Evolutionary conservation across 2,888 invertebrate species (phyloP).

Genomic region (Hyposoter dolosus): DNA sequence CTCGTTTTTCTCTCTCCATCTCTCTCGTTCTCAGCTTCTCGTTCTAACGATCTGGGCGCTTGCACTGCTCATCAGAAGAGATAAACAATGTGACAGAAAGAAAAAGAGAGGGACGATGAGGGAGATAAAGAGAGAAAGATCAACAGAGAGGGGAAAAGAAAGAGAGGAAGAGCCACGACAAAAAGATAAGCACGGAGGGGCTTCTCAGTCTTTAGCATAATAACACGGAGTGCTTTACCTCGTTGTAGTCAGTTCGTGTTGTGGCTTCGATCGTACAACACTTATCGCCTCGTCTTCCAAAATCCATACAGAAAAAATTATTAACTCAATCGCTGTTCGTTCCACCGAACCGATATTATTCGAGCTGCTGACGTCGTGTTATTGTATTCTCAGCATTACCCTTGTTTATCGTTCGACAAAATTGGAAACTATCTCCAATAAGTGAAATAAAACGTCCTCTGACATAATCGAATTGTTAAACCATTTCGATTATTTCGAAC

Average conservation of each 20-base stretch:
- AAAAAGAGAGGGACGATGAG: slow-evolving; percentile 25
- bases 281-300: slow-evolving; percentile 72
- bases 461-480: slow-evolving; percentile 27
- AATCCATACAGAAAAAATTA: slow-evolving; percentile 26
- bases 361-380: slow-evolving; percentile 11
- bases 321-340: slow-evolving; percentile 41
- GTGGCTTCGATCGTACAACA: slow-evolving; percentile 77
- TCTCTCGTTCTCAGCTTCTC: slow-evolving; percentile 21
- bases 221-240: slow-evolving; percentile 81
- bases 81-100: slow-evolving; percentile 68
- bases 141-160: neutral
- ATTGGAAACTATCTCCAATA: neutral
- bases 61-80: slow-evolving; percentile 45
- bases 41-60: slow-evolving; percentile 51
- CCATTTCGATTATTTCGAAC: slow-evolving; percentile 1
- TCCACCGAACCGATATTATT: neutral
- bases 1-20: slow-evolving; percentile 26
- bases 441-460: neutral
- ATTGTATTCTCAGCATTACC: neutral
- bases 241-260: slow-evolving; percentile 80
- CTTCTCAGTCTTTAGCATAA: slow-evolving; percentile 81
- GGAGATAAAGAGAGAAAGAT: slow-evolving; percentile 16
- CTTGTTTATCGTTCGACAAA: neutral
- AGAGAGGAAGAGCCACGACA: slow-evolving; percentile 14
- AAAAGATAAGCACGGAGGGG: slow-evolving; percentile 72